Conservation (phyloP, 2,797 vertebrate genomes). For the Spinus pinus region DNA sequence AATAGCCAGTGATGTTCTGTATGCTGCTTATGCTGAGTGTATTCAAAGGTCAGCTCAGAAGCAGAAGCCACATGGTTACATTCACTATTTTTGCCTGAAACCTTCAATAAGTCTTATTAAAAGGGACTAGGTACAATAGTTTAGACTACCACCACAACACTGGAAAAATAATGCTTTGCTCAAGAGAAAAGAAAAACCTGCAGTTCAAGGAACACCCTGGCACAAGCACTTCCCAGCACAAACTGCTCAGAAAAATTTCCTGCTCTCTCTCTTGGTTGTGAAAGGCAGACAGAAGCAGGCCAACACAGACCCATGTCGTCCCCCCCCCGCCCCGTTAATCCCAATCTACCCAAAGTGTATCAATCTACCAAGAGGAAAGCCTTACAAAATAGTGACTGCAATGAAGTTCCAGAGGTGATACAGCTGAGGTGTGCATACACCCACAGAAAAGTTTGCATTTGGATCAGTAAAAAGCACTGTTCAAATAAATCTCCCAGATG, state of each 20-base stretch:
- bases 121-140: background rate
- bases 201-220: background rate
- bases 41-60: background rate
- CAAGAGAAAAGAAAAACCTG: background rate
- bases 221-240: background rate
- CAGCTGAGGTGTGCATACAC: rapidly evolving
- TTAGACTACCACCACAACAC: background rate
- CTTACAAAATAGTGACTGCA: background rate
- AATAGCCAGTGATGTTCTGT: background rate
- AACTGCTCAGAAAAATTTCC: background rate
- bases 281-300: background rate
- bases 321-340: background rate
- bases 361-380: background rate
- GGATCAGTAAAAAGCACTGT: background rate
- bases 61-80: background rate
- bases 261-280: background rate
- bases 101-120: background rate
- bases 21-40: background rate
- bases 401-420: background rate
- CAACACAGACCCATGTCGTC: rapidly evolving
- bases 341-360: background rate
- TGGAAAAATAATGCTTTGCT: background rate
- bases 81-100: background rate
- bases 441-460: rapidly evolving
- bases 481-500: background rate